These are phyloP conservation scores for Psilopsiagon aymara DNA, from an alignment of 2,113 vertebrate genomes.

Conservation along the genomic window DNA sequence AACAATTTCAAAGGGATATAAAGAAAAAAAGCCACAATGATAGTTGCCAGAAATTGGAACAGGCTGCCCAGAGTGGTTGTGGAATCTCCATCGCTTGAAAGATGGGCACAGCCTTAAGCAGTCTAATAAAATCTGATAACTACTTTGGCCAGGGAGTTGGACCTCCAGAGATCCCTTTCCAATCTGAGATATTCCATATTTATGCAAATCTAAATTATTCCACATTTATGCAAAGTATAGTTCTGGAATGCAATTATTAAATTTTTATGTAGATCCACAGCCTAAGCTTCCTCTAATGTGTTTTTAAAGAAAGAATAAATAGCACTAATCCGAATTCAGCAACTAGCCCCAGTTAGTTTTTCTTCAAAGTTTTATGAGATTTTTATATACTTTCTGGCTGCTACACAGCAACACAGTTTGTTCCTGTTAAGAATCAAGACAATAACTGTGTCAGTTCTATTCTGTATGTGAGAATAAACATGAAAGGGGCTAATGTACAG, in stretches of 20 bases:
- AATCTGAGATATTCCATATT: not conserved
- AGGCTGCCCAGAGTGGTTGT: not conserved
- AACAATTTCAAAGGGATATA: not conserved
- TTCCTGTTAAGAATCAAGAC: not conserved
- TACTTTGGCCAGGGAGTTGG: not conserved
- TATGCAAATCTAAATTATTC: not conserved
- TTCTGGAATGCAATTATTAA: not conserved
- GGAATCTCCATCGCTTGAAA: not conserved
- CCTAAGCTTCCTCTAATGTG: not conserved
- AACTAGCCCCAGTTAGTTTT: not conserved
- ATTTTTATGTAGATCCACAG: not conserved
- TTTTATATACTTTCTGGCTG: not conserved
- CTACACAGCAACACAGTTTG: not conserved
- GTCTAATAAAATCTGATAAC: not conserved
- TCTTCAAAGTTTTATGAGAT: not conserved
- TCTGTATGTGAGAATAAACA: not conserved
- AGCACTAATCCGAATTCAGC: not conserved
- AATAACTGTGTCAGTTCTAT: not conserved
- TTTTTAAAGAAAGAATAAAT: not conserved
- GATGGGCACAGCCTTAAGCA: not conserved
- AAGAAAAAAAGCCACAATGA: not conserved
- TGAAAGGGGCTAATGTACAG: not conserved
- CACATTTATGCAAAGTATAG: not conserved
- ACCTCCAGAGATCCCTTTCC: not conserved
- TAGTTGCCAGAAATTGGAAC: not conserved